These are phyloP conservation scores for Troides helena DNA, from an alignment of 2,888 invertebrate species.

Conservation along the genomic window DNA sequence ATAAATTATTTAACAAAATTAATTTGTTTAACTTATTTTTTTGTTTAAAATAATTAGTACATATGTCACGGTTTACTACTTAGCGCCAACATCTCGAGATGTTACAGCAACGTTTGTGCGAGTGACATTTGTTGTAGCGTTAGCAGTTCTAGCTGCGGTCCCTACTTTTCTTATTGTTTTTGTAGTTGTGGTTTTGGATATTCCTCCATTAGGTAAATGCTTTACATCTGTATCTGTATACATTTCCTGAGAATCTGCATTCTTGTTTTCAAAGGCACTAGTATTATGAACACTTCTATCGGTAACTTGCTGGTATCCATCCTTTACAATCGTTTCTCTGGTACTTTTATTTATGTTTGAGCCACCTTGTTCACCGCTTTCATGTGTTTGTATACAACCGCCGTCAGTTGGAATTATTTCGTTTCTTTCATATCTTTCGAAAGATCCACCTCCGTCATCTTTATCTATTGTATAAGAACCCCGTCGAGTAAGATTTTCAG, in stretches of 20 bases:
- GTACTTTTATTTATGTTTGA: conserved; percentile 52
- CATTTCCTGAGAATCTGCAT: conserved; percentile 62
- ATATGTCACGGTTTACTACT: conserved; percentile 42
- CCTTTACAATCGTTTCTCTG: conserved; percentile 52
- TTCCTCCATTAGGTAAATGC: conserved; percentile 65
- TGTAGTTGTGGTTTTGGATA: conserved; percentile 66
- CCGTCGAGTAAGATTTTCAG: conserved; percentile 62
- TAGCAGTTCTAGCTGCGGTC: conserved; percentile 63
- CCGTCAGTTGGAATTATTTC: conserved; percentile 66
- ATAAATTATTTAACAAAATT: neutral
- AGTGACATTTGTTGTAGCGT: conserved; percentile 56
- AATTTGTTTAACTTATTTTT: neutral
- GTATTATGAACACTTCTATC: conserved; percentile 57
- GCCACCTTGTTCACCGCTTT: conserved; percentile 58
- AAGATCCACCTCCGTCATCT: conserved; percentile 52
- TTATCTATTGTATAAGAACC: conserved; percentile 74
- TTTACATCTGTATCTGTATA: conserved; percentile 64
- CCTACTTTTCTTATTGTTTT: conserved; percentile 67
- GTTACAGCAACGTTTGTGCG: conserved; percentile 65
- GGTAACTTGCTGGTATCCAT: conserved; percentile 62
- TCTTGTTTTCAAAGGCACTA: conserved; percentile 59
- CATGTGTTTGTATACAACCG: conserved; percentile 55
- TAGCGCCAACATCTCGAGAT: conserved; percentile 68
- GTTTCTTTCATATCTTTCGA: conserved; percentile 59
- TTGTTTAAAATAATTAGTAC: neutral